Conservation (phyloP, 2,888 invertebrate genomes). For the Cheilosia soror region DNA sequence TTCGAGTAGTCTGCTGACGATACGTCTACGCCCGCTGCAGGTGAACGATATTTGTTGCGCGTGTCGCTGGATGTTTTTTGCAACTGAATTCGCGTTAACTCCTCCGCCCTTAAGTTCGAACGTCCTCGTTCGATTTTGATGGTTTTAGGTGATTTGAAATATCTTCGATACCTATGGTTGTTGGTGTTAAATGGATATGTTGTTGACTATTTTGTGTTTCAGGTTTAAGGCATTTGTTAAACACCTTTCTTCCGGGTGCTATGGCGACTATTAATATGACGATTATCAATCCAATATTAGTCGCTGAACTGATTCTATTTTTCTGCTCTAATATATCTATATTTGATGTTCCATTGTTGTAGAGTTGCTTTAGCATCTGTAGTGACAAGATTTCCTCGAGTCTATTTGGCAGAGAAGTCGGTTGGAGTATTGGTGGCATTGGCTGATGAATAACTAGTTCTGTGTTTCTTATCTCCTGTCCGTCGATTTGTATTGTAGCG, state of each 20-base stretch:
- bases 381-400: neutral
- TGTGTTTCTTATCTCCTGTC: neutral
- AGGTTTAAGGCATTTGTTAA: neutral
- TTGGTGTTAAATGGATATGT: neutral
- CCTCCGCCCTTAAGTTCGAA: slow-evolving; percentile 2
- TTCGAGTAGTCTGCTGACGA: neutral
- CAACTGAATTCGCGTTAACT: no score
- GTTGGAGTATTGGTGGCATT: slow-evolving; percentile 25
- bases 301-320: no score
- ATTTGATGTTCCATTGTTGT: neutral
- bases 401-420: neutral
- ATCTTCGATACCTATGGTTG: neutral
- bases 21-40: neutral
- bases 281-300: no score
- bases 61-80: neutral
- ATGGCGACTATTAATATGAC: neutral
- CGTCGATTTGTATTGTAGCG: slow-evolving; percentile 1
- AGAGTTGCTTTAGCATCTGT: slow-evolving; percentile 15
- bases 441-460: slow-evolving; percentile 5
- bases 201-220: neutral
- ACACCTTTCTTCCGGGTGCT: neutral
- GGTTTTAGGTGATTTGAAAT: neutral
- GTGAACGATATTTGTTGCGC: neutral
- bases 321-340: neutral
- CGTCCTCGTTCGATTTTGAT: slow-evolving; percentile 8